Base-by-base conservation (phyloP, 2,888 invertebrate species). In the Galerucella nymphaeae region DNA sequence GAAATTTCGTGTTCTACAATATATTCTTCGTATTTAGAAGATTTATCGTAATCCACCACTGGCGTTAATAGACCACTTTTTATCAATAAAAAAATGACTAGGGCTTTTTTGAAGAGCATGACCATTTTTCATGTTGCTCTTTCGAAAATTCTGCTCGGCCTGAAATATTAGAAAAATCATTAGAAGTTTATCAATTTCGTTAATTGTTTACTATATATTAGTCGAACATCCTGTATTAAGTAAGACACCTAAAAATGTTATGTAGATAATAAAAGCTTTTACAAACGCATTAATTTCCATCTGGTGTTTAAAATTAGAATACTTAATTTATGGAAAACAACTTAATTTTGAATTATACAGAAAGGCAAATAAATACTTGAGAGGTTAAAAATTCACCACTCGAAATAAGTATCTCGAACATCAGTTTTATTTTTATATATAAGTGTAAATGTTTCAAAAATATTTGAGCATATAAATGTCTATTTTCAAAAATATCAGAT, bases 1-100 rank as follows among this genome's bases (percentile, higher is more conserved):
- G 90, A 89, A 67, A 92, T 89, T 80, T 90, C 89, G 80, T 92
- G 92, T 80, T 92, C 92, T 72, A 92, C 86, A 79, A 89, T 86
- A 86, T 91, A 91, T 83, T 92, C 91, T 83, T 91, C 90, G 79
- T 85, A 85, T 41, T 83, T 82, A 4, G 81, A 69, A 18, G 80
- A 78, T 62, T 80, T 80, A 77, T 81, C 81, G 75, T 80, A 73
- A 38, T 81, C 80, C 67, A 79, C 75, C 45, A 80, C 76, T 63
- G 82, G 82, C 67, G 78, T 79, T 65, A 74, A 70, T 57, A 58
- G 67, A 64, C 76, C 76, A 63, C 41, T 75, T 76, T 62, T 69
- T 72, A 77, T 66, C 66, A 76, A 59, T 57, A 77, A 69, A 53
- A 73, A 55, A 30, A 79, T 48, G 71, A 73, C 70, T 42, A 79